Evolutionary conservation across 2,888 invertebrate genomes (phyloP).

Genomic region (Rotaria socialis): DNA sequence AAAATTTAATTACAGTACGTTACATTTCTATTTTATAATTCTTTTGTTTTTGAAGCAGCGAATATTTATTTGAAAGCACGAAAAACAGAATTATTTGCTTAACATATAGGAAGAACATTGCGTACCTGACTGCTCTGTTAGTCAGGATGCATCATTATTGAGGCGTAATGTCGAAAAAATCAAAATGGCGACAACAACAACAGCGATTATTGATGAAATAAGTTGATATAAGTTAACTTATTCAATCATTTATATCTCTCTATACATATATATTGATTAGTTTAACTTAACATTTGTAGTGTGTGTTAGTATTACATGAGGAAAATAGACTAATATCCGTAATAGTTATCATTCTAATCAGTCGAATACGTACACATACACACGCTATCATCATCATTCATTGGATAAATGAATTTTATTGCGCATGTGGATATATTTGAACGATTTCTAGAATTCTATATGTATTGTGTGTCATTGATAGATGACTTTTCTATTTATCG

Average conservation of each 20-base stretch:
- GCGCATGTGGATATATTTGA: background rate
- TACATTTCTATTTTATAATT: no score
- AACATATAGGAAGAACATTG: background rate
- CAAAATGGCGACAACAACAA: background rate
- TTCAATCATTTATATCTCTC: background rate
- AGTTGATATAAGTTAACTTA: background rate
- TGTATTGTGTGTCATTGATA: background rate
- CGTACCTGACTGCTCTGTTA: background rate
- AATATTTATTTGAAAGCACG: no score
- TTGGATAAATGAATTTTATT: background rate
- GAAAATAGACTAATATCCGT: background rate
- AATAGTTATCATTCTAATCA: background rate
- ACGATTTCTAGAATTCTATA: background rate
- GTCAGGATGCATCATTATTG: background rate
- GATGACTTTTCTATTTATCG: background rate
- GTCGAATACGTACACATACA: background rate
- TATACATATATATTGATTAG: background rate
- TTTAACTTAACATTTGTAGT: background rate
- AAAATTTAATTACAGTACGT: no score
- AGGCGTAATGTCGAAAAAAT: background rate
- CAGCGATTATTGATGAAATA: constrained; percentile 11
- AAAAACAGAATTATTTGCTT: no score
- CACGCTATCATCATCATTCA: background rate
- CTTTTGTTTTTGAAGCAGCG: no score
- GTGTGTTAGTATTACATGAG: background rate